Conservation (phyloP, 2,888 invertebrate genomes). For the Drosophila histrio region DNA sequence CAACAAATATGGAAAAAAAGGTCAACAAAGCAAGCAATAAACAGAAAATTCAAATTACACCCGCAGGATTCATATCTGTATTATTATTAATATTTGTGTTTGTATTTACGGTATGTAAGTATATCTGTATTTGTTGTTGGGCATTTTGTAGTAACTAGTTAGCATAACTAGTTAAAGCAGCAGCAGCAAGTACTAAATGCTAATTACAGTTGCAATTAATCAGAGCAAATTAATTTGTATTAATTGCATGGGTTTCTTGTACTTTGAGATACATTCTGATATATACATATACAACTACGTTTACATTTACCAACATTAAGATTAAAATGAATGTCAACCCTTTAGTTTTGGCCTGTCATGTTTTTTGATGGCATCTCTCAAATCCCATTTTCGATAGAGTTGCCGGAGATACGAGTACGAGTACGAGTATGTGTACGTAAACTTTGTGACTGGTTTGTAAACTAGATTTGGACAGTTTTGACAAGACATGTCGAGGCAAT, state of each 20-base stretch:
- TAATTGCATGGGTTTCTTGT: constrained; percentile 10
- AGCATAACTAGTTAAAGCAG: constrained; percentile 8
- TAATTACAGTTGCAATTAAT: constrained; percentile 22
- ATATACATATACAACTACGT: not conserved
- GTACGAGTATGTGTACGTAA: constrained; percentile 11
- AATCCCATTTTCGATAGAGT: constrained; percentile 37
- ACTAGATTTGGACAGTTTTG: constrained; percentile 51
- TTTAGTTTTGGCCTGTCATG: constrained; percentile 23
- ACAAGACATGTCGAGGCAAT: constrained; percentile 33
- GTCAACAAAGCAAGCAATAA: constrained; percentile 46
- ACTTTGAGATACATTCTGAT: not conserved
- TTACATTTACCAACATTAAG: not conserved
- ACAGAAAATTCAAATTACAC: constrained; percentile 51
- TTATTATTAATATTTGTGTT: constrained; percentile 6
- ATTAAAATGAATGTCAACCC: constrained; percentile 28
- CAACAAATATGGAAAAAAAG: constrained; percentile 14
- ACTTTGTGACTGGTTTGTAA: constrained; percentile 35
- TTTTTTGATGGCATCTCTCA: constrained; percentile 34
- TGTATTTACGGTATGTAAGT: not conserved
- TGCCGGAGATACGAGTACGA: constrained; percentile 3
- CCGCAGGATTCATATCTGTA: constrained; percentile 30
- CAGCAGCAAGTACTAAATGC: constrained; percentile 1
- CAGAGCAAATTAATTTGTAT: constrained; percentile 17
- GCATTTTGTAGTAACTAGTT: constrained; percentile 28
- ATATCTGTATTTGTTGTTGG: constrained; percentile 10